Conservation (phyloP, 2,888 invertebrate species). For the Eristalinus aeneus region DNA sequence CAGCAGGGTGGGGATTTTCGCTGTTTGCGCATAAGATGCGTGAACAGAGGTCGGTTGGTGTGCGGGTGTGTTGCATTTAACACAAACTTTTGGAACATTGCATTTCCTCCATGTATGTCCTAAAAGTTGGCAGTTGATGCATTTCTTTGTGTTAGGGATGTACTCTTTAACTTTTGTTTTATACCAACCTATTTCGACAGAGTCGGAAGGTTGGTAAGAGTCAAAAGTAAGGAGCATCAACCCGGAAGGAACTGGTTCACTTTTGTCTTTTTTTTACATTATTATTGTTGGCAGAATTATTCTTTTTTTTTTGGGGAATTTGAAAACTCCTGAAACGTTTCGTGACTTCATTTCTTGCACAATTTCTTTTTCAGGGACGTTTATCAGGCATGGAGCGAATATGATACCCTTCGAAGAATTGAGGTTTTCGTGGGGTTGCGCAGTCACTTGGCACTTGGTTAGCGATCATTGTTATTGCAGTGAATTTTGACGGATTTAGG, state of each 20-base stretch:
- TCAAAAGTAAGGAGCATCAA: slow-evolving; percentile 18
- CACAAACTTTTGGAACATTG: background rate
- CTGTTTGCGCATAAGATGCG: background rate
- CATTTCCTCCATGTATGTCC: slow-evolving; percentile 6
- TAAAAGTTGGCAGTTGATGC: slow-evolving; percentile 18
- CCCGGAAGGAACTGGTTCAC: background rate
- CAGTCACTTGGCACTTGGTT: too few relatives aligned
- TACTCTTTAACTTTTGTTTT: slow-evolving; percentile 5
- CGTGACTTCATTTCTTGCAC: too few relatives aligned
- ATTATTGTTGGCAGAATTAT: too few relatives aligned
- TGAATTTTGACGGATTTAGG: too few relatives aligned
- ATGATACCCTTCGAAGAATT: too few relatives aligned
- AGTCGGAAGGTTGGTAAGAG: background rate
- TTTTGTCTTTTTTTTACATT: too few relatives aligned
- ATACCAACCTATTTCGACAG: background rate
- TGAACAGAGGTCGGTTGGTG: background rate
- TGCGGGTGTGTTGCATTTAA: background rate
- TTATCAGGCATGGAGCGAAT: too few relatives aligned
- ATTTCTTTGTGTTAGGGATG: slow-evolving; percentile 30
- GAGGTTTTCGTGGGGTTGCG: too few relatives aligned
- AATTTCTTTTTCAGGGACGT: too few relatives aligned
- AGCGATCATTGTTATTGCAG: too few relatives aligned
- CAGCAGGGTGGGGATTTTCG: background rate
- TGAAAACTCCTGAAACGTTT: too few relatives aligned
- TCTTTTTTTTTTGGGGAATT: too few relatives aligned